phyloP scores from a whole-genome alignment of 2,888 invertebrate genomes.

The Kryphioiulus occultus region DNA sequence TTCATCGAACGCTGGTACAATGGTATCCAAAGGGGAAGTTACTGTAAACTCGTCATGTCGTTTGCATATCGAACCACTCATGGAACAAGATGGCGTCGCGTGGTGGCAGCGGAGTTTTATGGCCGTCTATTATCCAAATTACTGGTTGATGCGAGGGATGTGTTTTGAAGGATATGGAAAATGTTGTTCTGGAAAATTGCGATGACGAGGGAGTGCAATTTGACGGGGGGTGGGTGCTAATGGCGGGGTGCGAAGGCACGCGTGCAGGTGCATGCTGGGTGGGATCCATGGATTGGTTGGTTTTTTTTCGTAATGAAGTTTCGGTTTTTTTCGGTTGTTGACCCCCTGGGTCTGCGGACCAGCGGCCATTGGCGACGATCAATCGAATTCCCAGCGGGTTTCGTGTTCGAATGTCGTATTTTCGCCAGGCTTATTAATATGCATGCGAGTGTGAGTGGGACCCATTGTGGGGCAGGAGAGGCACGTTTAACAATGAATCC shows the following conservation, averaged over 20 bases:
- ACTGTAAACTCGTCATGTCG: background rate
- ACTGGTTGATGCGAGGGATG: slow-evolving; percentile 11
- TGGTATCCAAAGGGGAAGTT: background rate
- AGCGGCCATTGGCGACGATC: slow-evolving; percentile 14
- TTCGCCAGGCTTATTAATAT: background rate
- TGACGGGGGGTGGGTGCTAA: background rate
- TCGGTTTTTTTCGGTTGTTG: background rate
- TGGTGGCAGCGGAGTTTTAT: background rate
- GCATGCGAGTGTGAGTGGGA: background rate
- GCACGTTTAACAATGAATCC: background rate
- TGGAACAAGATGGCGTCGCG: background rate
- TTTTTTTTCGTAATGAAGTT: background rate
- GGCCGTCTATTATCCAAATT: slow-evolving; percentile 25
- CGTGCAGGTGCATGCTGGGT: slow-evolving; percentile 31
- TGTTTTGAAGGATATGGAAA: slow-evolving; percentile 11
- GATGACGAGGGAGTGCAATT: slow-evolving; percentile 7
- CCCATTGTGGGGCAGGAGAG: background rate
- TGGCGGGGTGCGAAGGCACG: slow-evolving; percentile 1
- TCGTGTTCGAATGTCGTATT: slow-evolving; percentile 19
- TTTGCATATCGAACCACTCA: background rate
- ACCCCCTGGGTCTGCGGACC: background rate
- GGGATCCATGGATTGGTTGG: background rate
- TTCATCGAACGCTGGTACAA: background rate
- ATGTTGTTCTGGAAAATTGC: slow-evolving; percentile 18
- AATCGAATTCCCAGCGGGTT: slow-evolving; percentile 28